phyloP scores from a whole-genome alignment of 1,140 invertebrate genomes.

The Stegodyphus dumicola region DNA sequence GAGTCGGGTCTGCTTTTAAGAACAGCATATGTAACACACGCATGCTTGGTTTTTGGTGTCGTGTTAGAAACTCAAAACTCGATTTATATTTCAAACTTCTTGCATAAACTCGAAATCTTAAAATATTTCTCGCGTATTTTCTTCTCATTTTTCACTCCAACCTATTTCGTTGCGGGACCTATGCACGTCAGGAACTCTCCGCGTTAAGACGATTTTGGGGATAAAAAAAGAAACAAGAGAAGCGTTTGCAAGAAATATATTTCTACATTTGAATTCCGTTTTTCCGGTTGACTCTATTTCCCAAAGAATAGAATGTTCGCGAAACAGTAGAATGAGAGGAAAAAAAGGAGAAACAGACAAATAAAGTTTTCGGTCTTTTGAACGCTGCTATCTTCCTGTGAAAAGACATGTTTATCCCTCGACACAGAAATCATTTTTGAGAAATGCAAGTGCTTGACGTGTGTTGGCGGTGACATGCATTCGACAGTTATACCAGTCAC shows the following conservation, averaged over 20 bases:
- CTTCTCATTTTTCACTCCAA: constrained; percentile 38
- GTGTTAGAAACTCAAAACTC: neutral
- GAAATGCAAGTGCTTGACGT: neutral
- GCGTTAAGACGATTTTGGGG: neutral
- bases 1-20: too few species aligned
- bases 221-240: neutral
- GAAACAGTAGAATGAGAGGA: too few species aligned
- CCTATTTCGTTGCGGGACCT: constrained; percentile 3
- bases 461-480: neutral
- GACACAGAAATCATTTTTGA: neutral
- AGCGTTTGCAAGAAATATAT: too few species aligned
- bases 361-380: too few species aligned
- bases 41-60: too few species aligned
- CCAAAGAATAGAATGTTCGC: too few species aligned
- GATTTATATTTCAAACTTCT: constrained; percentile 37
- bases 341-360: too few species aligned
- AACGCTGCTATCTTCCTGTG: too few species aligned
- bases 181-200: constrained; percentile 21
- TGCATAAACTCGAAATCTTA: constrained; percentile 42
- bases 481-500: neutral
- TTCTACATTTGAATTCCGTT: too few species aligned
- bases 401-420: neutral
- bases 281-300: too few species aligned
- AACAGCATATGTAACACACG: too few species aligned
- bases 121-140: constrained; percentile 39